phyloP scores from a whole-genome alignment of 1,140 invertebrate genomes.

The Habropoda laboriosa region DNA sequence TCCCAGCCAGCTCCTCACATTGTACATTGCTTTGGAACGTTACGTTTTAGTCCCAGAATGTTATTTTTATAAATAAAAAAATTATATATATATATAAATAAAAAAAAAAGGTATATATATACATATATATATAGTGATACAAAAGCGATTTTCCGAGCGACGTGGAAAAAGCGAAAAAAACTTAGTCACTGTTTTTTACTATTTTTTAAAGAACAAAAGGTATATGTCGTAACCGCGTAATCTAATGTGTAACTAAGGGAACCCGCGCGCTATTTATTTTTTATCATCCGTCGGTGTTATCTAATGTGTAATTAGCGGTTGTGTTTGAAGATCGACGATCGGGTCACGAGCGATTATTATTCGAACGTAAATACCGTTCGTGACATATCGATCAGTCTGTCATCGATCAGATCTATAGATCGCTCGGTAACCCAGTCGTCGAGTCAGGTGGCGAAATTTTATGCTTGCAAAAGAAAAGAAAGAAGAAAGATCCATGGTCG shows the following conservation, averaged over 20 bases:
- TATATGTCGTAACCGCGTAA: constrained; percentile 75
- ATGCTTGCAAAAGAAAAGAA: constrained; percentile 37
- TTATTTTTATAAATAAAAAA: constrained; percentile 79
- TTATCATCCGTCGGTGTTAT: constrained; percentile 69
- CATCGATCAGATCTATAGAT: neutral
- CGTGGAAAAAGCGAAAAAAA: constrained; percentile 73
- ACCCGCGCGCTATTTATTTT: constrained; percentile 80
- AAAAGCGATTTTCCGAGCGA: constrained; percentile 73
- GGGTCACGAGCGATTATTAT: neutral
- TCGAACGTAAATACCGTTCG: neutral
- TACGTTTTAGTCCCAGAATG: constrained; percentile 73
- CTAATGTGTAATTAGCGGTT: constrained; percentile 45
- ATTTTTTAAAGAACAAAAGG: constrained; percentile 75
- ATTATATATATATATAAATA: constrained; percentile 63
- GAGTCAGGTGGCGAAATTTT: constrained; percentile 20
- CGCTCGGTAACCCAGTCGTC: neutral
- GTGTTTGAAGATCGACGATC: constrained; percentile 44
- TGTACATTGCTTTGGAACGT: constrained; percentile 68
- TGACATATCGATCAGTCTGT: neutral
- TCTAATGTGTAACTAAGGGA: constrained; percentile 76
- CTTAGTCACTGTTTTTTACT: constrained; percentile 82
- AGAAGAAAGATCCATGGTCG: constrained; percentile 20
- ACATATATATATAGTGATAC: constrained; percentile 65
- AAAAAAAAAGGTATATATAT: constrained; percentile 39
- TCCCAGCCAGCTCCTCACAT: constrained; percentile 58